These are phyloP conservation scores for Sarcophaga peregrina DNA, from an alignment of 1,140 invertebrate species.

Conservation along the genomic window DNA sequence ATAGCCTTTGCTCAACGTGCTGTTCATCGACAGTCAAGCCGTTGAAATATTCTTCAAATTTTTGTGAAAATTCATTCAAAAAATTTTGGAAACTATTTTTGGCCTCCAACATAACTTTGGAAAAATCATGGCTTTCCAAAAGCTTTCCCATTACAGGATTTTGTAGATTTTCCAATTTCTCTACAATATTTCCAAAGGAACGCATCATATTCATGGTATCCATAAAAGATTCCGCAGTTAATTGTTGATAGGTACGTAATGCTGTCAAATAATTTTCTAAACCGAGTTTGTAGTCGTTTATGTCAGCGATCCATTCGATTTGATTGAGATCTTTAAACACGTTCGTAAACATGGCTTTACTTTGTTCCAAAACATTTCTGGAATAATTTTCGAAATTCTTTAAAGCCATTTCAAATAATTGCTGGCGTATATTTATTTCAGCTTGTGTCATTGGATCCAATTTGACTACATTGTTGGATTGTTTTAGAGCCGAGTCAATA, in stretches of 20 bases:
- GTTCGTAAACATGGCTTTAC: not conserved
- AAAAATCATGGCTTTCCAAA: not conserved
- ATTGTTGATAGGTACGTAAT: not conserved
- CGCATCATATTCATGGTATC: not conserved
- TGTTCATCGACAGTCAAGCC: not conserved
- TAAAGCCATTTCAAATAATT: not conserved
- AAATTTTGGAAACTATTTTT: not conserved
- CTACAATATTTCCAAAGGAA: not conserved
- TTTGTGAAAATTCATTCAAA: slow-evolving; percentile 3
- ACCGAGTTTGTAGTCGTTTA: not conserved
- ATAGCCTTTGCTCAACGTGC: not conserved
- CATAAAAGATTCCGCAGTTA: not conserved
- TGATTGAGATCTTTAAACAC: not conserved
- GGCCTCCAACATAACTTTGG: not conserved
- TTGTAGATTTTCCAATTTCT: not conserved
- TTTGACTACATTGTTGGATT: not conserved
- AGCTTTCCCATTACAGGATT: not conserved
- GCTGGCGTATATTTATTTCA: not conserved
- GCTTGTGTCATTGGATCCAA: no score
- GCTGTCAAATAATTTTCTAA: not conserved
- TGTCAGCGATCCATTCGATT: not conserved
- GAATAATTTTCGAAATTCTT: not conserved
- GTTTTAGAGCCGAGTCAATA: not conserved
- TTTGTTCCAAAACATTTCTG: not conserved
- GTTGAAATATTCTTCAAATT: not conserved